Evolutionary conservation across 2,888 invertebrate genomes (phyloP).

Genomic region (Erpobdella octoculata): DNA sequence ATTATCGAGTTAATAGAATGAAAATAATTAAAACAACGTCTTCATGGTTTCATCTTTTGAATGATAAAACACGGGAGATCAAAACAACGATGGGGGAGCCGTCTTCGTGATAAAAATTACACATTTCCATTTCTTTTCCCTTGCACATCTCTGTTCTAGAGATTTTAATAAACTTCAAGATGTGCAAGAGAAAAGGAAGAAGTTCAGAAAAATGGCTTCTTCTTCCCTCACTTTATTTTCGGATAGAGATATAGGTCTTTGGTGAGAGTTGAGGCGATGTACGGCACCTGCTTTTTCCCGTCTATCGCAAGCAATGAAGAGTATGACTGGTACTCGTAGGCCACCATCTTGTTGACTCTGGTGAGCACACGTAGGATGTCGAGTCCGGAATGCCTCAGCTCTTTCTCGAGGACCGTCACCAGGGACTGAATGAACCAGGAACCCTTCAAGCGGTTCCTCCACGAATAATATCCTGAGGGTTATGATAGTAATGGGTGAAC

Average conservation of each 20-base stretch:
- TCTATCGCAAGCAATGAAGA: slow-evolving; percentile 43
- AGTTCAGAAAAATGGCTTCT: too few relatives aligned
- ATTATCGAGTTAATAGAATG: slow-evolving; percentile 15
- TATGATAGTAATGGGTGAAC: too few relatives aligned
- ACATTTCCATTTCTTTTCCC: background rate
- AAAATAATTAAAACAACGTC: background rate
- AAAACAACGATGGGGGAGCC: too few relatives aligned
- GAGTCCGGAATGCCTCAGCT: slow-evolving; percentile 54
- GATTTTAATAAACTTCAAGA: background rate
- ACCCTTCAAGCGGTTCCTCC: slow-evolving; percentile 85
- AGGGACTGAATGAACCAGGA: slow-evolving; percentile 93
- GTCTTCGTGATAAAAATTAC: too few relatives aligned
- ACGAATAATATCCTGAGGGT: slow-evolving; percentile 76
- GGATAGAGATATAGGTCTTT: slow-evolving; percentile 35
- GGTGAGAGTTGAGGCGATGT: slow-evolving; percentile 37
- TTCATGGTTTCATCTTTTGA: background rate
- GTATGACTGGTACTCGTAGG: slow-evolving; percentile 73
- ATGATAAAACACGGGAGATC: background rate
- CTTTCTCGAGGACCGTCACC: slow-evolving; percentile 62
- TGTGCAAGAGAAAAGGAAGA: background rate
- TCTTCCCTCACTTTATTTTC: background rate
- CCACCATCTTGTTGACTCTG: slow-evolving; percentile 63
- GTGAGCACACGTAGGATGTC: slow-evolving; percentile 80
- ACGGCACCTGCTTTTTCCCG: slow-evolving; percentile 40
- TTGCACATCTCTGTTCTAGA: background rate